phyloP scores from a whole-genome alignment of 2,113 vertebrate species.

The Varanus komodoensis region DNA sequence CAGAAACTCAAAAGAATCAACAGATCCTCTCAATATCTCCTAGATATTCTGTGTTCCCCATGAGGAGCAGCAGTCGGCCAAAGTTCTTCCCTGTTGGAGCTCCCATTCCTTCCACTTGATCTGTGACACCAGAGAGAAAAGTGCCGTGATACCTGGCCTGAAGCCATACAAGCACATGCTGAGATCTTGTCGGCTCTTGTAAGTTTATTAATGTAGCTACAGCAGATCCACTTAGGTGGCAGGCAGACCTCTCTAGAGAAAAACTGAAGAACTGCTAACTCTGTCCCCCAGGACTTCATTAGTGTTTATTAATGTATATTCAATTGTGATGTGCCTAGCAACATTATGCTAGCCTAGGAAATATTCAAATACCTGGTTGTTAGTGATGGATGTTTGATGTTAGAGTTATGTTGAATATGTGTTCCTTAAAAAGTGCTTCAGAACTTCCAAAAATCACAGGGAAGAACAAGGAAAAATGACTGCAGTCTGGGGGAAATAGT shows the following conservation, averaged over 20 bases:
- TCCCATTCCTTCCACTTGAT: background rate
- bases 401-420: background rate
- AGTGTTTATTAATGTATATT: slow-evolving; percentile 17
- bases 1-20: slow-evolving; percentile 43
- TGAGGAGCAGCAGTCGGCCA: background rate
- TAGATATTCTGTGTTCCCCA: background rate
- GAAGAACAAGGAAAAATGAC: background rate
- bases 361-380: background rate
- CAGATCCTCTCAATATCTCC: slow-evolving; percentile 32
- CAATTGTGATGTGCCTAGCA: slow-evolving; percentile 1
- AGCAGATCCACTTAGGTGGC: background rate
- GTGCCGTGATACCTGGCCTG: background rate
- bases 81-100: background rate
- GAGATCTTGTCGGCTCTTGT: background rate
- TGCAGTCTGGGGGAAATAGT: background rate
- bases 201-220: slow-evolving; percentile 1
- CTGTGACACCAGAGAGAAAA: background rate
- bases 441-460: background rate
- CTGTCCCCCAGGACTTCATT: slow-evolving; percentile 12
- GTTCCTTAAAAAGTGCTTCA: background rate
- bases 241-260: background rate
- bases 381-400: background rate
- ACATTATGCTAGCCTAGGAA: slow-evolving; percentile 1
- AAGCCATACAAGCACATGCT: background rate
- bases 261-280: background rate